Evolutionary conservation across 1,140 invertebrate species (phyloP), one percentile per base, ranked within the genome.

Genomic region (Paraescarpia echinospica): DNA sequence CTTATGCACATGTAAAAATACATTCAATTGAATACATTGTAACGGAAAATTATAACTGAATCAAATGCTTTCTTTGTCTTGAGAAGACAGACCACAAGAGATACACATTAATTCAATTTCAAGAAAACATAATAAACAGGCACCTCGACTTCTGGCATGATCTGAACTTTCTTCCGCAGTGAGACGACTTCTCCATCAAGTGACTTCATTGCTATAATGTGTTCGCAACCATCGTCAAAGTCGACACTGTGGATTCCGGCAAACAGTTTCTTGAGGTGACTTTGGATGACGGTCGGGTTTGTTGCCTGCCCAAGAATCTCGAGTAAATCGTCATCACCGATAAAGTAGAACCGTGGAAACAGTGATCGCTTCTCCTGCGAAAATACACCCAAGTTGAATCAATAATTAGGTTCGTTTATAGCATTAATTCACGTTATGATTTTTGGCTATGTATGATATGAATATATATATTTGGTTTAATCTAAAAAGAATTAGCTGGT

Each of bases 291-390:
- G 92, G 97, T 97, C 91, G 98, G 97, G 94, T 98, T 98, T 0
- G 98, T 98, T 0, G 97, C 95, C 96, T 99, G 98, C 0, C 98
- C 98, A 0, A 99, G 96, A 92, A 99, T 97, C 96, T 99, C 98
- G 41, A 99, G 96, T 77, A 99, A 96, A 96, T 99, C 99, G 95
- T 99, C 99, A 95, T 99, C 99, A 94, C 98, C 98, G 93, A 99
- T 97, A 95, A 99, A 99, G 95, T 99, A 99, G 94, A 99, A 98
- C 94, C 99, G 97, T 5, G 99, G 98, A 96, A 99, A 99, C 51
- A 97, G 97, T 0, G 98, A 97, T 93, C 99, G 97, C 96, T 99
- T 99, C 94, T 99, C 98, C 98, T 99, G 94, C 34, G 96, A 96
- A 95, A 91, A 90, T 34, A 34, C 41, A 41, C 41, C 41, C 4